Conservation (phyloP, 2,888 invertebrate genomes). For the Nymphalis polychloros region DNA sequence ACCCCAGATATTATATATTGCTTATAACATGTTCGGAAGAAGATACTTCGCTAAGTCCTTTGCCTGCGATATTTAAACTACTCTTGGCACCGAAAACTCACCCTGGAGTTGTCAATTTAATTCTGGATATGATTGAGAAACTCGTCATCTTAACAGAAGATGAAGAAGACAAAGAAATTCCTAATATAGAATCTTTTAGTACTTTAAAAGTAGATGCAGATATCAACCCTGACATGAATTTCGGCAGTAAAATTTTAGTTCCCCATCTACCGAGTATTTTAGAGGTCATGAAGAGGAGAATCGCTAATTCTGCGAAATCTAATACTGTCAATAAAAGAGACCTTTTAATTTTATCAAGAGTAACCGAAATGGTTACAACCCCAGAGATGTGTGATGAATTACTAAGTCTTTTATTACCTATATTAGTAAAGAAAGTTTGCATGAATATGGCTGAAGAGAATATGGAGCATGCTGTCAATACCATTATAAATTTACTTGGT, state of each 20-base stretch:
- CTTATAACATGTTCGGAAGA: conserved; percentile 82
- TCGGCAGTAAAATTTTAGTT: conserved; percentile 87
- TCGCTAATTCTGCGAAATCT: conserved; percentile 81
- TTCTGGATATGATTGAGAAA: conserved; percentile 89
- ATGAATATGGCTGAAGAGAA: conserved; percentile 85
- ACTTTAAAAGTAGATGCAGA: conserved; percentile 50
- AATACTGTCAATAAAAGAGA: conserved; percentile 85
- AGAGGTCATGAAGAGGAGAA: conserved; percentile 84
- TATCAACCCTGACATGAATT: conserved; percentile 78
- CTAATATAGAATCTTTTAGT: conserved; percentile 65
- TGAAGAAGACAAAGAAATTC: conserved; percentile 73
- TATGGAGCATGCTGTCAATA: conserved; percentile 85
- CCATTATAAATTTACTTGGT: conserved; percentile 87
- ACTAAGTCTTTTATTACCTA: conserved; percentile 86
- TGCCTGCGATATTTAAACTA: conserved; percentile 86
- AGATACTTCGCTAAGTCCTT: conserved; percentile 75
- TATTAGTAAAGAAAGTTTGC: conserved; percentile 84
- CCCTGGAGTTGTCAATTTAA: conserved; percentile 84
- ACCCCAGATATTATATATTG: conserved; percentile 88
- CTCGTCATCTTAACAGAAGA: conserved; percentile 85
- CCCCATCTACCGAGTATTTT: conserved; percentile 88
- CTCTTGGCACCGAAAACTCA: conserved; percentile 86
- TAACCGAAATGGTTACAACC: conserved; percentile 88
- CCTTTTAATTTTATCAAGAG: conserved; percentile 86
- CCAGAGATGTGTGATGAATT: conserved; percentile 85